Evolutionary conservation across 2,888 invertebrate species (phyloP), one percentile per base, ranked within the genome.

Genomic region (Chirona hameri): DNA sequence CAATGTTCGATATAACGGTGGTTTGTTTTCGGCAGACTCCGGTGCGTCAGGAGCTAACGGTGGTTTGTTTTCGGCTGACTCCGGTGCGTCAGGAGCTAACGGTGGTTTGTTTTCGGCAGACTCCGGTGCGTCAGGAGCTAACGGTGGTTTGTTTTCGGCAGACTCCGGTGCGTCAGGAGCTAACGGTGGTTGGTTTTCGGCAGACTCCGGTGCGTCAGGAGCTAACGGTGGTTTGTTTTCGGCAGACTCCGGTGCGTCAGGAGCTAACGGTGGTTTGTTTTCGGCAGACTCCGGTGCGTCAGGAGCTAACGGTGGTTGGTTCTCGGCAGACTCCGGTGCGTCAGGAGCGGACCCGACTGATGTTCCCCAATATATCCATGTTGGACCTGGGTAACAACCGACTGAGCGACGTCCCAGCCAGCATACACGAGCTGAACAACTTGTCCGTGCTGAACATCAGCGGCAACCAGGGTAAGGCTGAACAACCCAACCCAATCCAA

Each of bases 311-410:
- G 39, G 39, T 7, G 2, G 39, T 39, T 39, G 4, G 39, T 39
- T 39, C 7, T 39, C 39, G 39, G 10, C 72, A 81, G 82, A 81
- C 81, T n/a, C 27, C 76, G 46, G 81, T 21, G 69, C 60, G 81
- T 27, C 52, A 14, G 29, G 79, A 27, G 69, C 83, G 89, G 85
- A 88, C 90, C 0, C 91, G 93, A 79, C 90, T 98, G 3, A 91
- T 98, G 87, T 98, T 96, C 89, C 99, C 99, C 0, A 94, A 94
- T 87, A 91, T 99, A 83, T 96, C 97, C 7, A 97, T 97, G 94
- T 88, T 99, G 87, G 98, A 99, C 88, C 92, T 99, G 46, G 96
- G 96, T 86, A 93, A 95, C 88, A 99, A 99, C 89, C 90, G 90
- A 83, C 88, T 97, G 69, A 91, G 90, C 85, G 92, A 92, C 85